Evolutionary conservation across 1,140 invertebrate genomes (phyloP).

Genomic region (Nebria ingens): DNA sequence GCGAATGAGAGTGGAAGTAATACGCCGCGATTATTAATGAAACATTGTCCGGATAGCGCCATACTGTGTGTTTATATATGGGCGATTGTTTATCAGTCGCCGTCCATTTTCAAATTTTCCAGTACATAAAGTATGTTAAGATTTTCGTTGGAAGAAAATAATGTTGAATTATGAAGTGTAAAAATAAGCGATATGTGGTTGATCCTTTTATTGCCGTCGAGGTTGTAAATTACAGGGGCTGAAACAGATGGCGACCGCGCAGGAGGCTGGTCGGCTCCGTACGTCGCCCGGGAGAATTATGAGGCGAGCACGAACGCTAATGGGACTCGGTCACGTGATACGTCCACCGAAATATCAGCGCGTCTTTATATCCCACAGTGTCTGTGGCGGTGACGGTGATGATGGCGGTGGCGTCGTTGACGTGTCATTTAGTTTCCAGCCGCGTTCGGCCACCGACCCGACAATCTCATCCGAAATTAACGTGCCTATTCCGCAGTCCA

Average conservation of each 20-base stretch:
- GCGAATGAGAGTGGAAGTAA: too few relatives aligned
- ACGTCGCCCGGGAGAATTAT: neutral
- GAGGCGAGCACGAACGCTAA: neutral
- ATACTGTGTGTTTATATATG: too few relatives aligned
- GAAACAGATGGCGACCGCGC: constrained; percentile 15
- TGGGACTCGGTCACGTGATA: neutral
- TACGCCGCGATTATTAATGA: too few relatives aligned
- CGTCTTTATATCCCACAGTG: neutral
- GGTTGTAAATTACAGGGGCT: constrained; percentile 24
- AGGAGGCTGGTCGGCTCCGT: neutral
- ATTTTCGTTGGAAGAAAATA: constrained; percentile 18
- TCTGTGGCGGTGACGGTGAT: too few relatives aligned
- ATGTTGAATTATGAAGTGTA: constrained; percentile 29
- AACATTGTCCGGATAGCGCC: too few relatives aligned
- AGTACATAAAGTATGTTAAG: constrained; percentile 27
- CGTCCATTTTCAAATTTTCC: constrained; percentile 27
- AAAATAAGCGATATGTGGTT: constrained; percentile 31
- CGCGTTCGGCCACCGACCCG: neutral
- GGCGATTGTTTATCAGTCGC: too few relatives aligned
- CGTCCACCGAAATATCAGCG: too few relatives aligned
- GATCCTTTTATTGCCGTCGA: constrained; percentile 28
- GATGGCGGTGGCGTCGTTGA: too few relatives aligned
- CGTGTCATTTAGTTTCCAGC: neutral
- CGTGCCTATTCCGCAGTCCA: neutral
- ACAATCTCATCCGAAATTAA: neutral